Evolutionary conservation across 2,113 vertebrate species (phyloP).

Genomic region (Salvator merianae): DNA sequence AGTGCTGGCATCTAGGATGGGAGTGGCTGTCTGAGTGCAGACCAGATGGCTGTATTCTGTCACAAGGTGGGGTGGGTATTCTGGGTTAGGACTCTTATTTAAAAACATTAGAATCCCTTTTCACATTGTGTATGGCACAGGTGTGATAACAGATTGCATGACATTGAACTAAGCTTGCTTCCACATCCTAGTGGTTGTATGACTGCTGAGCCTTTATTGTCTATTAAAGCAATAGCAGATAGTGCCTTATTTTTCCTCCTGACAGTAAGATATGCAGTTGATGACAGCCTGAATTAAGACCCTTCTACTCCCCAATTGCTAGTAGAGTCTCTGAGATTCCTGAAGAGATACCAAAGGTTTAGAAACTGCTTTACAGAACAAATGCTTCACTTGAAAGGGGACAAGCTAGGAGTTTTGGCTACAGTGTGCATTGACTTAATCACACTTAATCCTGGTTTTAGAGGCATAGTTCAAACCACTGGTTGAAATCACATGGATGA

Average conservation of each 20-base stretch:
- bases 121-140: conserved; percentile 46
- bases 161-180: conserved; percentile 32
- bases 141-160: conserved; percentile 58
- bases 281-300: conserved; percentile 64
- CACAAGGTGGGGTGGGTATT: no score
- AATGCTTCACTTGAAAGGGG: conserved; percentile 54
- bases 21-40: no score
- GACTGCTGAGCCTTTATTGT: conserved; percentile 33
- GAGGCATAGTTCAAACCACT: neutral
- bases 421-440: neutral
- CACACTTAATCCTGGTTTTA: neutral
- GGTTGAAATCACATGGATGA: neutral
- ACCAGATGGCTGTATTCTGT: no score
- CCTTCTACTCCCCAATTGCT: conserved; percentile 64
- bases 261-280: conserved; percentile 60
- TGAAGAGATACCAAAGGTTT: conserved; percentile 65
- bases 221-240: conserved; percentile 33
- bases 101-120: conserved; percentile 22
- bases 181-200: conserved; percentile 33
- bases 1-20: no score
- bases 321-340: conserved; percentile 62
- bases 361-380: conserved; percentile 64
- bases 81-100: no score
- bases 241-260: conserved; percentile 62
- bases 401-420: conserved; percentile 46